phyloP scores from a whole-genome alignment of 37 sponge, comb jelly and placozoan species.

The Bolinopsis microptera region DNA sequence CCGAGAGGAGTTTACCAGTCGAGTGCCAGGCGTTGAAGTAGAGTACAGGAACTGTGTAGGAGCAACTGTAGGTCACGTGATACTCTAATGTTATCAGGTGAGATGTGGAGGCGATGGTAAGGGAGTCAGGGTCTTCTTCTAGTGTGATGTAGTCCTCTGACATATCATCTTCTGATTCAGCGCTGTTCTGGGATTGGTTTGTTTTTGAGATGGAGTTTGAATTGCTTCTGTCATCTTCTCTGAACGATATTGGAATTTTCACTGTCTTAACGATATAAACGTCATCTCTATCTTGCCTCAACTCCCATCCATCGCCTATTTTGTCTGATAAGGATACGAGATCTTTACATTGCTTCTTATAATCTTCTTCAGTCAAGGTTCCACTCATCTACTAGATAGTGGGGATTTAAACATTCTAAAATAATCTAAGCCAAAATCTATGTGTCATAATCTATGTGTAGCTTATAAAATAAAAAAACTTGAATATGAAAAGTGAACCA shows the following conservation, averaged over 20 bases:
- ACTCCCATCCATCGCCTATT: slow-evolving; percentile 74
- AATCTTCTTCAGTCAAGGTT: slow-evolving; percentile 70
- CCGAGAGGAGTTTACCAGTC: slow-evolving; percentile 70
- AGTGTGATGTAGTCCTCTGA: not conserved
- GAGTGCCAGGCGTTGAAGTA: slow-evolving; percentile 75
- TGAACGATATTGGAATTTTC: not conserved
- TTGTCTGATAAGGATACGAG: slow-evolving; percentile 68
- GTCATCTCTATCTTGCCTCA: slow-evolving; percentile 38
- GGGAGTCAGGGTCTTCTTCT: not conserved
- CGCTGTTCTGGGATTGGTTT: not conserved
- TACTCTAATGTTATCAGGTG: slow-evolving; percentile 70
- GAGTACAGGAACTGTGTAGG: slow-evolving; percentile 87
- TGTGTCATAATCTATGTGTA: too few species aligned
- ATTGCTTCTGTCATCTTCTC: not conserved
- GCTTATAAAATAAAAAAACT: too few species aligned
- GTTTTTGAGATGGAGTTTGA: not conserved
- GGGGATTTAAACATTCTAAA: not conserved
- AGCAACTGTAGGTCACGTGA: slow-evolving; percentile 77
- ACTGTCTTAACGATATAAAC: slow-evolving; percentile 19
- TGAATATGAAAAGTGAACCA: too few species aligned
- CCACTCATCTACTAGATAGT: slow-evolving; percentile 5
- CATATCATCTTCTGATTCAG: not conserved
- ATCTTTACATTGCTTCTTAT: slow-evolving; percentile 39
- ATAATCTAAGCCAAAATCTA: not conserved
- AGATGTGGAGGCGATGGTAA: not conserved